A percentile compares a stretch with the other conserved stretches of the same genome.
phyloP scores from a whole-genome alignment of 2,797 vertebrate species.

The Tokudaia muenninki region DNA sequence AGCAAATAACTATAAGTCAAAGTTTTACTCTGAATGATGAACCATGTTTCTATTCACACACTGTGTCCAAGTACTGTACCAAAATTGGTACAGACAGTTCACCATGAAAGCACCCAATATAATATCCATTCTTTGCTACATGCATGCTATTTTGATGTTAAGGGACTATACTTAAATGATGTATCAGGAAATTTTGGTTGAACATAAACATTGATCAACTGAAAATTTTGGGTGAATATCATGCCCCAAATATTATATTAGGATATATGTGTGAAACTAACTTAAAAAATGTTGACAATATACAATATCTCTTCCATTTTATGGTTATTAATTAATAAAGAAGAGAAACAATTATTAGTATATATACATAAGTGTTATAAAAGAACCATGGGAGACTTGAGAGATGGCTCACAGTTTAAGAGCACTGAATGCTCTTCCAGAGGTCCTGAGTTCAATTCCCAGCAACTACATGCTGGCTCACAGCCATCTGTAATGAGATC shows the following conservation, averaged over 20 bases:
- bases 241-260: not conserved
- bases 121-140: not conserved
- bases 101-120: not conserved
- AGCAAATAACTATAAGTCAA: not conserved
- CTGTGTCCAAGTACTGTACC: not conserved
- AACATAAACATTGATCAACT: not conserved
- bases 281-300: not conserved
- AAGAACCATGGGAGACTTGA: not conserved
- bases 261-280: not conserved
- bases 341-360: slow-evolving; percentile 4
- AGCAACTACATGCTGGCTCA: too few relatives aligned
- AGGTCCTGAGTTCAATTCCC: too few relatives aligned
- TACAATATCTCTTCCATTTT: not conserved
- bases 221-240: not conserved
- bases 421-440: too few relatives aligned
- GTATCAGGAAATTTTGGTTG: not conserved
- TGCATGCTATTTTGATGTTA: not conserved
- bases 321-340: not conserved
- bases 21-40: not conserved
- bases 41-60: not conserved
- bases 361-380: not conserved
- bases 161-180: not conserved
- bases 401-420: too few relatives aligned
- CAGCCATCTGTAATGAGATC: too few relatives aligned
- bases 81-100: not conserved